Base-by-base conservation (phyloP, 1,140 invertebrate genomes). In the Pseudomyrmex cubaensis region DNA sequence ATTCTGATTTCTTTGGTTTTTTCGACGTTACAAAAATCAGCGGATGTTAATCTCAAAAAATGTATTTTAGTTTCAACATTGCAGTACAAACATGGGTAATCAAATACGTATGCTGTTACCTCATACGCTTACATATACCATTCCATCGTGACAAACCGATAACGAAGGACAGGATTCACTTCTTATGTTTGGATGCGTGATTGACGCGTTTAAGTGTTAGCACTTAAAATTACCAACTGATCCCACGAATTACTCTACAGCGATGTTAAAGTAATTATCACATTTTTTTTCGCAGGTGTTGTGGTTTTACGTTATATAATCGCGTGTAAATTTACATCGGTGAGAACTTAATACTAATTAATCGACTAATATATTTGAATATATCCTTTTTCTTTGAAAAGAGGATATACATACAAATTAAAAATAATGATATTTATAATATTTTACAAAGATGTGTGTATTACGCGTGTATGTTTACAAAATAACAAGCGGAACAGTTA, bases 61-160 rank as follows among this genome's bases (percentile, higher is more conserved):
- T 90, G 84, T 89, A 87, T 90, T 90, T 90, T 90, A 90, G 90
- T 90, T 85, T 90, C 87, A 91, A 91, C 90, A 90, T 91, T 89
- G 83, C 77, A 90, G 90, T 91, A 91, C 88, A 90, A 91, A 91
- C 89, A 88, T 91, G 88, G 73, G 85, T 91, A 91, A 86, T 90
- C 85, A 90, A 90, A 89, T 91, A 90, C 88, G 89, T 90, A 85
- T 62, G 77, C 73, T 85, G 87, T 87, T 90, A 85, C 83, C 88
- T 80, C 66, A 61, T 89, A 89, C 50, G 63, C 72, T 88, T 88
- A 89, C 59, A 90, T 82, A 15, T 91, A 88, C 48, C 67, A 64
- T 83, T 84, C 54, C 67, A 83, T 59, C 78, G 82, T 83, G 87
- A 89, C 82, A 80, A 89, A 89, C 44, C 84, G 82, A 85, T 85